Conservation (phyloP, 2,888 invertebrate genomes). For the Brachylomia viminalis region DNA sequence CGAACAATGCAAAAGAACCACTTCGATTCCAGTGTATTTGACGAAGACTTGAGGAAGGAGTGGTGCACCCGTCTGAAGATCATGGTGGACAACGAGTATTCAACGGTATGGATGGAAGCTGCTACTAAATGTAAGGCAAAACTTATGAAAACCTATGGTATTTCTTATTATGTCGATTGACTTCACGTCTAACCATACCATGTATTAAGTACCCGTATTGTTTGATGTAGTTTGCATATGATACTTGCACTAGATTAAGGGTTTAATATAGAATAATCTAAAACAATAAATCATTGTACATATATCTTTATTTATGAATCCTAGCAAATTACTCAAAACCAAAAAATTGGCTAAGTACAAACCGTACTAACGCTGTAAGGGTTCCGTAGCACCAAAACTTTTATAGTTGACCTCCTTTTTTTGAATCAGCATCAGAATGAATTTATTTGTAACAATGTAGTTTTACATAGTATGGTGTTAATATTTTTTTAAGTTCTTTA, state of each 20-base stretch:
- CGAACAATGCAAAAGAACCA: background rate
- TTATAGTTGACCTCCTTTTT: too few species aligned
- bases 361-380: background rate
- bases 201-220: too few species aligned
- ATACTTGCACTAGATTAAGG: background rate
- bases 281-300: background rate
- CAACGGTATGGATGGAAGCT: constrained; percentile 11
- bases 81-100: constrained; percentile 19
- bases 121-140: constrained; percentile 8
- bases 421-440: too few species aligned
- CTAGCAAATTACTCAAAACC: background rate
- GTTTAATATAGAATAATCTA: background rate
- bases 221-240: too few species aligned
- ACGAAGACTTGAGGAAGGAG: background rate
- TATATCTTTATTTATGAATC: background rate
- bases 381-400: background rate
- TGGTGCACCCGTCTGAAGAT: constrained; percentile 3
- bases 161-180: background rate
- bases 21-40: background rate
- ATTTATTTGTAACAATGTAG: too few species aligned
- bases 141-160: constrained; percentile 7
- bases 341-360: background rate
- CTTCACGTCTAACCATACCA: too few species aligned
- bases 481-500: too few species aligned
- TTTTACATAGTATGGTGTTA: too few species aligned